Evolutionary conservation across 2,888 invertebrate genomes (phyloP).

Genomic region (Brachyopa scutellaris): DNA sequence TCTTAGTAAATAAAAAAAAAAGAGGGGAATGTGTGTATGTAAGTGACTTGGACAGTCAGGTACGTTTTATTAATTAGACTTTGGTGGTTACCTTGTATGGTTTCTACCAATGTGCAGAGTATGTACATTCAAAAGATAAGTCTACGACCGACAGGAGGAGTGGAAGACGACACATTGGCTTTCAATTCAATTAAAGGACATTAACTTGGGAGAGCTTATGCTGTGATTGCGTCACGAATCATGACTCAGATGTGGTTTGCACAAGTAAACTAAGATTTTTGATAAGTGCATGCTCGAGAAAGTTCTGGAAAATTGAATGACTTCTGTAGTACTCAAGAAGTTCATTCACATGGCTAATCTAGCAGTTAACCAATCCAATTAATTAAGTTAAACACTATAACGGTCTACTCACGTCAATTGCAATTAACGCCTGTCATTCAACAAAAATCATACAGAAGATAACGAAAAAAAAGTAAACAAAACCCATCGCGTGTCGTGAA

Average conservation of each 20-base stretch:
- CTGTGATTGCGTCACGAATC: not conserved
- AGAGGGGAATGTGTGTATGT: not conserved
- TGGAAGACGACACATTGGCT: constrained; percentile 4
- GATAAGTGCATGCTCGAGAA: too few relatives aligned
- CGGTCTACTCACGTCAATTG: constrained; percentile 19
- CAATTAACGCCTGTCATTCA: constrained; percentile 25
- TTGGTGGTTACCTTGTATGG: constrained; percentile 38
- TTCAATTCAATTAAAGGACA: constrained; percentile 58
- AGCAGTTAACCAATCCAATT: too few relatives aligned
- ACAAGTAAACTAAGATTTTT: too few relatives aligned
- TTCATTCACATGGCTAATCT: too few relatives aligned
- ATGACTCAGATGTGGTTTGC: too few relatives aligned
- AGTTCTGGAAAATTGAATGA: too few relatives aligned
- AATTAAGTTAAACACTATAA: not conserved
- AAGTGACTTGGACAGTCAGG: not conserved
- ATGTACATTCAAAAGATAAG: constrained; percentile 15
- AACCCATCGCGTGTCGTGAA: constrained; percentile 20
- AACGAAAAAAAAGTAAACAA: constrained; percentile 15
- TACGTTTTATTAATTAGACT: constrained; percentile 49
- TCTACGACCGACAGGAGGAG: not conserved
- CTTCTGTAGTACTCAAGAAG: too few relatives aligned
- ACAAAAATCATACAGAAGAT: too few relatives aligned
- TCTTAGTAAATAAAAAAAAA: not conserved
- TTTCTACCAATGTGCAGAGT: constrained; percentile 43
- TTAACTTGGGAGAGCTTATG: not conserved